Evolutionary conservation across 2,888 invertebrate species (phyloP), one percentile per base, ranked within the genome.

Genomic region (Byasa hedistus): DNA sequence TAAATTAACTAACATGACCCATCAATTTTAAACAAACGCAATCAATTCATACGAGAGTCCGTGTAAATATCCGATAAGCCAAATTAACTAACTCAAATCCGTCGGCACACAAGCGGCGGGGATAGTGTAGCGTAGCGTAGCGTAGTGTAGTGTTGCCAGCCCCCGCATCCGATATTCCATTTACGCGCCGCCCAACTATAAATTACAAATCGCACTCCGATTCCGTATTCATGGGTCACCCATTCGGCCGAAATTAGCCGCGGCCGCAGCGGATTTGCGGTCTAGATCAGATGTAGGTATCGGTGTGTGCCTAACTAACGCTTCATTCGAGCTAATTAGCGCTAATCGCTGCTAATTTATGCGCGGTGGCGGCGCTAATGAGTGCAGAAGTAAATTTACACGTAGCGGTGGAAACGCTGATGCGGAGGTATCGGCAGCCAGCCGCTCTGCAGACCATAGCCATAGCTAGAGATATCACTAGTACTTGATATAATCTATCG

Each of bases 201-300:
- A 73, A 75, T 75, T 75, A 72, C 72, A 69, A 73, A 73, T 74
- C 68, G 67, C 65, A 56, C 65, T 21, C 69, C 67, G 69, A 71
- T 73, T 70, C 67, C 59, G 69, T 65, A 72, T 71, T 73, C 71
- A 71, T 66, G 61, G 55, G 65, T 61, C 51, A 61, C 32, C 32
- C 61, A 39, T 52, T 56, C n/a, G 57, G 23, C 58, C 64, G 58
- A 58, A 66, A 66, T 66, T 63, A 59, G 54, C 58, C 54, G 27
- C 15, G 36, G 36, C 66, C 51, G 66, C 66, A 62, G 54, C 55
- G 62, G 66, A 63, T 66, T 63, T 63, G 66, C 59, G 66, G 66
- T 66, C 36, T 19, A n/a, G 19, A 23, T 22, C 58, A 24, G 27
- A 57, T n/a, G n/a, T n/a, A 51, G 21, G 19, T 54, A 66, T 51